Evolutionary conservation across 2,888 invertebrate species (phyloP).

Genomic region (Brachylomia viminalis): DNA sequence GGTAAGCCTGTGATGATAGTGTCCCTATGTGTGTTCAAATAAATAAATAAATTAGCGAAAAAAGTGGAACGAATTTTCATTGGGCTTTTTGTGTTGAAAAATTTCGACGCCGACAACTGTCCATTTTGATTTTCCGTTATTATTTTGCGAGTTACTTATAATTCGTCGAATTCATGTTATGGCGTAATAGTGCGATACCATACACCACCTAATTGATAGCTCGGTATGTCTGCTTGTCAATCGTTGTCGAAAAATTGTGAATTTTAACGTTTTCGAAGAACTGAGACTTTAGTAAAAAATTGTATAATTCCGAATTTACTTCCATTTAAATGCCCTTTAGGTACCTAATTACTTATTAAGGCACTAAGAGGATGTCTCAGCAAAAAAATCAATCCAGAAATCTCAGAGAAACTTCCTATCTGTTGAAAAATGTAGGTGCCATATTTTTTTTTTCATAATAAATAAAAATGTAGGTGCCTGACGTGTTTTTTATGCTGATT

Average conservation of each 20-base stretch:
- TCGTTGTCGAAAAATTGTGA: neutral
- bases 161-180: neutral
- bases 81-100: neutral
- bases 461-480: neutral
- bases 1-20: too few species aligned
- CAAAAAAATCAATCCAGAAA: neutral
- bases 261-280: too few species aligned
- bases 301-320: too few species aligned
- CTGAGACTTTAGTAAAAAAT: too few species aligned
- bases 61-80: neutral
- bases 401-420: neutral
- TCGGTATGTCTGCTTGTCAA: neutral
- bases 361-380: neutral
- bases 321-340: too few species aligned
- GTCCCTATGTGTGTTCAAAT: too few species aligned
- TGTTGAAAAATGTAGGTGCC: neutral
- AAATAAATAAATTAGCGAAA: too few species aligned
- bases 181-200: neutral
- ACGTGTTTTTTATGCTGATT: neutral
- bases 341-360: too few species aligned
- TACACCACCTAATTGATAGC: too few species aligned
- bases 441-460: neutral
- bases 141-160: neutral
- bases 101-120: neutral
- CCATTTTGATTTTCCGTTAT: neutral